phyloP scores from a whole-genome alignment of 2,113 vertebrate genomes.

The Microcebus murinus region DNA sequence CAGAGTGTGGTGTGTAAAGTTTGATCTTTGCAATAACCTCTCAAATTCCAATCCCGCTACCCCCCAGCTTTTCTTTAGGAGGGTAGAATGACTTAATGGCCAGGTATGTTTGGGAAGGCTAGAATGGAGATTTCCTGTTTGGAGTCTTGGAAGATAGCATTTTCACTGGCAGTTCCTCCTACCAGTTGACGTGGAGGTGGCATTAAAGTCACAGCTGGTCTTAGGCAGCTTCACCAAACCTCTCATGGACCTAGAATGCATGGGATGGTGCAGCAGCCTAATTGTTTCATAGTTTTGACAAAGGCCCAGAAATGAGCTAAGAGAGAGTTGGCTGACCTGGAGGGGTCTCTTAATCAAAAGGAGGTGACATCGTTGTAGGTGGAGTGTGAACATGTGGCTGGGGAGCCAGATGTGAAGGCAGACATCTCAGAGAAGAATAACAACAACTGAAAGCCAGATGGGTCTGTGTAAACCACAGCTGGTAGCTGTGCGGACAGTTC shows the following conservation, averaged over 20 bases:
- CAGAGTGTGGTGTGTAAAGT: background rate
- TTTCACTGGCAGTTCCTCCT: background rate
- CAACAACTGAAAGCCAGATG: constrained; percentile 25
- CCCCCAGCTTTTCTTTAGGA: background rate
- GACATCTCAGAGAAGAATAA: constrained; percentile 36
- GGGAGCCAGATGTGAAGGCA: background rate
- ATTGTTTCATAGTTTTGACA: background rate
- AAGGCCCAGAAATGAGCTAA: background rate
- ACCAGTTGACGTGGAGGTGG: background rate
- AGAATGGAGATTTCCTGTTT: background rate
- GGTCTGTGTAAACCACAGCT: constrained; percentile 52
- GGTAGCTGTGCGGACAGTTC: background rate
- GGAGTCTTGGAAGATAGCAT: background rate
- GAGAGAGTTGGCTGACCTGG: background rate
- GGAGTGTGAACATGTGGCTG: background rate
- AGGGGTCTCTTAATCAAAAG: background rate
- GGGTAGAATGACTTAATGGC: background rate
- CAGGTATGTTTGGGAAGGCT: too few relatives aligned
- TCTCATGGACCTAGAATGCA: background rate
- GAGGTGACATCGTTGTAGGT: background rate
- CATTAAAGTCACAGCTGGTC: background rate
- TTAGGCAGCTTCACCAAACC: background rate
- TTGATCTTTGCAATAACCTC: accelerated
- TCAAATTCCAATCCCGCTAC: accelerated
- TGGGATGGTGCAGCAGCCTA: accelerated